These are phyloP conservation scores for Equus quagga DNA, from an alignment of 2,113 vertebrate genomes.

Conservation along the genomic window DNA sequence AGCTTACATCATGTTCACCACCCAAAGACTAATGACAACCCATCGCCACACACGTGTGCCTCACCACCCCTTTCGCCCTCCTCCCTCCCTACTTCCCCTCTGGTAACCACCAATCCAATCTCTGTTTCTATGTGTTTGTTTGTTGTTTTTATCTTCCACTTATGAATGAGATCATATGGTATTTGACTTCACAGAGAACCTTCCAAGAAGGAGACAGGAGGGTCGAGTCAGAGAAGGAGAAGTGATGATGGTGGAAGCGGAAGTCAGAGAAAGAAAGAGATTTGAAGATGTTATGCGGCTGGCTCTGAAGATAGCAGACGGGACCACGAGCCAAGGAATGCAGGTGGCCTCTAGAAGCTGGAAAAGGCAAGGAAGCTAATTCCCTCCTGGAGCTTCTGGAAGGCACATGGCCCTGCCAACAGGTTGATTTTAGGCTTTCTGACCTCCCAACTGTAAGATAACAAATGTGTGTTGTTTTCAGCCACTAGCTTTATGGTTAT, in stretches of 20 bases:
- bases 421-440: neutral
- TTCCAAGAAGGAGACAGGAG: neutral
- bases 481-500: neutral
- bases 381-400: neutral
- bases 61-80: too few species aligned
- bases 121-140: too few species aligned
- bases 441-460: neutral
- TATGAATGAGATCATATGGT: too few species aligned
- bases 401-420: neutral
- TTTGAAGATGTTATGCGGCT: neutral
- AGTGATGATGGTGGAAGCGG: neutral
- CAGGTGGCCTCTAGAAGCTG: neutral
- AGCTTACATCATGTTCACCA: too few species aligned
- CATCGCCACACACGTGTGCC: too few species aligned
- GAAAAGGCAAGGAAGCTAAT: neutral
- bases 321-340: neutral
- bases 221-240: neutral
- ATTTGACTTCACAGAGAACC: neutral
- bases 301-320: neutral
- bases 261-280: neutral
- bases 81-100: too few species aligned
- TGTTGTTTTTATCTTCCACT: too few species aligned
- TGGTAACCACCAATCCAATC: too few species aligned
- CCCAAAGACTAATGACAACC: too few species aligned
- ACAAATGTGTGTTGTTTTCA: neutral